Evolutionary conservation across 2,113 vertebrate genomes (phyloP), one percentile per base, ranked within the genome.

Genomic region (Paratilapia polleni): DNA sequence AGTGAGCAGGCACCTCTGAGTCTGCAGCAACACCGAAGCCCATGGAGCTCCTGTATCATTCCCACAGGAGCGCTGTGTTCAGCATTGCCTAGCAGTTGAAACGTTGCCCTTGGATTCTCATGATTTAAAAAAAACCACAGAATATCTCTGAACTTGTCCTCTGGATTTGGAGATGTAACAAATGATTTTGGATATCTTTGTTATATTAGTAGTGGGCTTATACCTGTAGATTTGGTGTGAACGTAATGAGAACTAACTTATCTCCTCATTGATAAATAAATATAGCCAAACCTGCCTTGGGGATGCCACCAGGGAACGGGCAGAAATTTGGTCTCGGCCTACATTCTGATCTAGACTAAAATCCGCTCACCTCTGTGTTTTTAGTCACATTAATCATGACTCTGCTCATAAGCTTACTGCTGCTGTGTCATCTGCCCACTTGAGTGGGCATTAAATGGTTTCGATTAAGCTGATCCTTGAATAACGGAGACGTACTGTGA

Each of bases 21-120:
- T 87, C 86, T 81, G 85, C 82, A 84, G 91, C 89, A 90, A 81
- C 91, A 68, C 78, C 38, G 73, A 79, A 86, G 80, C 88, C 73
- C 78, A 60, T 76, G 87, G 89, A 91, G 87, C 88, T 88, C 87
- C 78, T 82, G 74, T 87, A 90, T 83, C 87, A 81, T 80, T 88
- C 87, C 89, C 86, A 52, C 73, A 88, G 91, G 90, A 90, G 77
- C 19, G n/a, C 61, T 63, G 84, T 60, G 68, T 85, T 90, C 78
- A 90, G 85, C 83, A 90, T 81, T 60, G 75, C 86, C 83, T 64
- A 76, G 82, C 88, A 91, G 88, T 87, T 56, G 36, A 93, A 83
- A 85, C 34, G 70, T 85, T 85, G 57, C 82, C 91, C 75, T 76
- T 68, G 64, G 58, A 84, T 38, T 82, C 62, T 84, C 74, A 26